Base-by-base conservation (phyloP, 2,888 invertebrate species). In the Limnephilus auricula region DNA sequence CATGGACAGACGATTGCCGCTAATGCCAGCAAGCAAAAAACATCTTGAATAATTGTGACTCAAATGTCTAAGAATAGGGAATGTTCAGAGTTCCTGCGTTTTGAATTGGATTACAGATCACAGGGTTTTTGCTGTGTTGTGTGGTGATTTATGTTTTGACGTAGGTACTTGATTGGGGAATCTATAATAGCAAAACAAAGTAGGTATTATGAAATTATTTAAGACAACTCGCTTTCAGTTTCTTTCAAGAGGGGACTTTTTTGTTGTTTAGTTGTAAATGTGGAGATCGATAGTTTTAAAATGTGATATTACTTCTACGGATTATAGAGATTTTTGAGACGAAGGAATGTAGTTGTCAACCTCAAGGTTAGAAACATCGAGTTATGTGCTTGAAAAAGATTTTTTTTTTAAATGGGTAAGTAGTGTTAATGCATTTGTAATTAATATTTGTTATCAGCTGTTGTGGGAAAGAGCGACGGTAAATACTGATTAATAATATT, bases 61-160 rank as follows among this genome's bases (percentile, higher is more conserved):
- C 82, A 82, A 82, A 82, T 82, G 34, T 25, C 82, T 32, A 31
- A 82, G 37, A 82, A 82, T 82, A 82, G 65, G 65, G 65, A 65
- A 65, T 65, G 65, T 65, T 65, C 1, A 25, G 25, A 65, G 18
- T 65, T 65, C 65, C 65, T 65, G 25, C 65, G 25, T 6, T n/a
- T 25, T n/a, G n/a, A 65, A 65, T 65, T n/a, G 65, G n/a, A 65
- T 65, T 65, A 65, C 25, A n/a, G 65, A 65, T 65, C 25, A 65
- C 65, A 65, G 65, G 25, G 25, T 6, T 65, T 9, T 65, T 9
- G 25, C 9, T 9, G n/a, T 65, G 25, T n/a, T n/a, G 65, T 25
- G 10, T 5, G 65, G 9, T 65, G n/a, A 65, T 6, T 65, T 65
- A 65, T 65, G 65, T 65, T 65, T 65, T 65, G 50, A 65, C 50